phyloP scores from a whole-genome alignment of 2,797 vertebrate genomes.

The Apodemus agrarius region DNA sequence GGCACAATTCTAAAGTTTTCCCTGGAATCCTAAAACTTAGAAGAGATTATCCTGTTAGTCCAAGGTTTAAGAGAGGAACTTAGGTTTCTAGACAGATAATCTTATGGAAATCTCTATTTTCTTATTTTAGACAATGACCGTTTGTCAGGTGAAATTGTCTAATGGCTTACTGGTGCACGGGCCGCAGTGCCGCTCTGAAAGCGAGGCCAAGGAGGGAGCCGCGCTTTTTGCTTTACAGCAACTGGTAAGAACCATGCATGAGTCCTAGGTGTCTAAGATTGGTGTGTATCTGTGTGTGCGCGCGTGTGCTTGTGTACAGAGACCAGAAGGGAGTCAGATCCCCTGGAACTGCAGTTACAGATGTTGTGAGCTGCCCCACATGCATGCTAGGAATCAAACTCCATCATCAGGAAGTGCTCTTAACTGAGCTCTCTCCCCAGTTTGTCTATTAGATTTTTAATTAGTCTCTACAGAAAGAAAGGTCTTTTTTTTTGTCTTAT shows the following conservation, averaged over 20 bases:
- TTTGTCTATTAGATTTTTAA: slow-evolving; percentile 42
- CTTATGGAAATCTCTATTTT: slow-evolving; percentile 51
- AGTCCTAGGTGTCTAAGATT: background rate
- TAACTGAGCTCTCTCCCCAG: background rate
- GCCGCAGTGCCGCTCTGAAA: slow-evolving; percentile 95
- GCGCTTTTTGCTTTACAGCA: slow-evolving; percentile 95
- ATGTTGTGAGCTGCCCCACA: background rate
- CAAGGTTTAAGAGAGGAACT: background rate
- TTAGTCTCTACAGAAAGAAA: background rate
- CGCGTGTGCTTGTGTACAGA: no score
- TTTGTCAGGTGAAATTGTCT: slow-evolving; percentile 96
- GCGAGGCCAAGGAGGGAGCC: slow-evolving; percentile 97
- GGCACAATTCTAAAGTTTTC: slow-evolving; percentile 17
- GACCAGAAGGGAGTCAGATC: background rate
- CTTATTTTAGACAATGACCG: slow-evolving; percentile 90
- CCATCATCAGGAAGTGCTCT: background rate
- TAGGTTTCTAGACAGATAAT: background rate
- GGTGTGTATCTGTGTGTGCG: background rate
- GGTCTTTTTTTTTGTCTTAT: slow-evolving; percentile 56
- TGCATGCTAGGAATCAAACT: background rate
- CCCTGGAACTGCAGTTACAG: background rate
- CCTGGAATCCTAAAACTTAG: background rate
- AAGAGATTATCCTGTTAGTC: slow-evolving; percentile 18
- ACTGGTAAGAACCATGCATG: slow-evolving; percentile 89
- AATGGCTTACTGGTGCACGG: slow-evolving; percentile 95